Percentiles rank a stretch among this genome's conserved stretches.
Evolutionary conservation across 2,113 vertebrate species (phyloP).

Genomic region (Hystrix brachyura): DNA sequence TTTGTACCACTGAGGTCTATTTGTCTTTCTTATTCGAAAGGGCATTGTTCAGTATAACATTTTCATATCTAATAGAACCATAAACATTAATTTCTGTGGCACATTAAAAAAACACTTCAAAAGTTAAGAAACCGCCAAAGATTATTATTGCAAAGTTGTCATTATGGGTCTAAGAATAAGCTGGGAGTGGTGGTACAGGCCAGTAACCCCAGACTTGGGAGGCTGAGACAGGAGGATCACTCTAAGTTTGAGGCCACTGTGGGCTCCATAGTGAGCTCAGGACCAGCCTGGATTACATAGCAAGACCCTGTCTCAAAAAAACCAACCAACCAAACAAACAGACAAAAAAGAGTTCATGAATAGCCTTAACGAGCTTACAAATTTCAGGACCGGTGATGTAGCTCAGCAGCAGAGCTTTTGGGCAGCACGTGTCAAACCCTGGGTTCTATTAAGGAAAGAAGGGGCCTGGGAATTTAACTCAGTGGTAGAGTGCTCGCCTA

Average conservation of each 20-base stretch:
- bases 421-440: neutral
- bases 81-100: conserved; percentile 23
- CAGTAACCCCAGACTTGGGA: neutral
- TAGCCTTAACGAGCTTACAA: neutral
- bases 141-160: neutral
- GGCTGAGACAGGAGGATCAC: neutral
- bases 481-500: too few species aligned
- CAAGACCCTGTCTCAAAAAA: neutral
- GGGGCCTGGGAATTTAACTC: too few species aligned
- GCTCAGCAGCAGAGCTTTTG: neutral
- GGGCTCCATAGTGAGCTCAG: neutral
- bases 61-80: neutral
- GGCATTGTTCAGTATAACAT: neutral
- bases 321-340: neutral
- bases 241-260: neutral
- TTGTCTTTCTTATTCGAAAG: neutral
- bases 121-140: conserved; percentile 1
- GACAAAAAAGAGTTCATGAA: neutral
- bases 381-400: neutral
- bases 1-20: neutral
- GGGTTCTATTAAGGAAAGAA: neutral
- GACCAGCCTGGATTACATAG: neutral
- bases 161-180: neutral
- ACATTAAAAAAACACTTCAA: neutral
- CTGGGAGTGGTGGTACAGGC: neutral